These are phyloP conservation scores for Dicrostonyx torquatus DNA, from an alignment of 2,797 vertebrate species.

Conservation along the genomic window DNA sequence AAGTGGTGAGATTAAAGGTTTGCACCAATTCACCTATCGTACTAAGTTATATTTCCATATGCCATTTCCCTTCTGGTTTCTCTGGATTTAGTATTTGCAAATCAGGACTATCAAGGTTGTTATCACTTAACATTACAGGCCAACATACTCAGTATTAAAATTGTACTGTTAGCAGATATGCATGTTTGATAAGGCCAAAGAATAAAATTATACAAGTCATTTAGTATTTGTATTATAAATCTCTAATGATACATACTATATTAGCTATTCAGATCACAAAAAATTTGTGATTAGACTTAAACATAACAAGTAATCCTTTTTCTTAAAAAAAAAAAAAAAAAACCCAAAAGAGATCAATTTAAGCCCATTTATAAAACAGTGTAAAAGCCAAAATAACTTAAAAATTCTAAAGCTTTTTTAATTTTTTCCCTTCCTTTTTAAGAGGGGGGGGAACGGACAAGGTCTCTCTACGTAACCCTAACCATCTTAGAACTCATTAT, in stretches of 20 bases:
- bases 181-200: constrained; percentile 35
- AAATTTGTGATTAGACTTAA: constrained; percentile 17
- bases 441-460: background rate
- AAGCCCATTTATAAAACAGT: constrained; percentile 46
- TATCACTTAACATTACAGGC: constrained; percentile 27
- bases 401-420: background rate
- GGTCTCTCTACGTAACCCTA: background rate
- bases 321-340: constrained; percentile 30
- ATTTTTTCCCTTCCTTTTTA: too few species aligned
- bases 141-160: constrained; percentile 22
- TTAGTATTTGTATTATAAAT: constrained; percentile 42
- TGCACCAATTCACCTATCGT: background rate
- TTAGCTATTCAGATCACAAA: constrained; percentile 40
- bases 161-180: background rate
- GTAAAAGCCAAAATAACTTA: background rate
- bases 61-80: constrained; percentile 30
- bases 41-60: background rate
- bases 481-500: background rate
- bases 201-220: constrained; percentile 40
- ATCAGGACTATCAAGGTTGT: constrained; percentile 23
- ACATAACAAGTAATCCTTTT: constrained; percentile 12
- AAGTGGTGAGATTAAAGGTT: background rate
- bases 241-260: background rate
- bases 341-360: constrained; percentile 2
- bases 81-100: constrained; percentile 48